Evolutionary conservation across 2,888 invertebrate genomes (phyloP).

Genomic region (Latheticus oryzae): DNA sequence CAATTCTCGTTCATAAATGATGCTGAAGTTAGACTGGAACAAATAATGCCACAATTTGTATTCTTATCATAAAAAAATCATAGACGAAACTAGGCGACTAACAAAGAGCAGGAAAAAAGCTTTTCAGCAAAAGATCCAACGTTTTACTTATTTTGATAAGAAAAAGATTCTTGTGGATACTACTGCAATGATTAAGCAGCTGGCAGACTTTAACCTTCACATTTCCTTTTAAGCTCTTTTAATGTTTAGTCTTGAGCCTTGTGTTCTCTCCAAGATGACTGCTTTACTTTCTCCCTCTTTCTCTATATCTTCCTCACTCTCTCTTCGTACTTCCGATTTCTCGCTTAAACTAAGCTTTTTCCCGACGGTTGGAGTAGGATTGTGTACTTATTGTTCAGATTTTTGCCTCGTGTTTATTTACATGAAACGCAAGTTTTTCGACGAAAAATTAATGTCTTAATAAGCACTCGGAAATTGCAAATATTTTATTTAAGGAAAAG

Average conservation of each 20-base stretch:
- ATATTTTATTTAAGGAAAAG: conserved; percentile 1
- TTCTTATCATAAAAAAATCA: too few relatives aligned
- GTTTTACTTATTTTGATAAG: conserved; percentile 15
- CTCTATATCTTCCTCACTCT: too few relatives aligned
- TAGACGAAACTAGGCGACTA: too few relatives aligned
- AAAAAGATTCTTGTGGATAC: conserved; percentile 3
- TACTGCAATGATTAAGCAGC: conserved; percentile 9
- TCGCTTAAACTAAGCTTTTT: conserved; percentile 14
- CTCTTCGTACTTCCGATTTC: conserved; percentile 14
- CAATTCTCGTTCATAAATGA: too few relatives aligned
- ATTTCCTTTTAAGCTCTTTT: conserved; percentile 28
- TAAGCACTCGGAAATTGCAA: conserved; percentile 14
- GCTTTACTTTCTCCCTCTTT: conserved; percentile 12
- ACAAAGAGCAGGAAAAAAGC: too few relatives aligned
- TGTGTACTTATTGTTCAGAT: conserved; percentile 17
- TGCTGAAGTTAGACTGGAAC: too few relatives aligned
- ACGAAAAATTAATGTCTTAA: conserved; percentile 24
- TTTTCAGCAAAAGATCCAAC: conserved; percentile 3
- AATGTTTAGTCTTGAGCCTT: conserved; percentile 22
- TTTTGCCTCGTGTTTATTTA: conserved; percentile 25
- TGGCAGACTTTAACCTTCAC: conserved; percentile 20
- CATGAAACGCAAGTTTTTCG: conserved; percentile 15
- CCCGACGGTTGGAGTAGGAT: conserved; percentile 17
- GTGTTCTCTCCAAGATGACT: conserved; percentile 26
- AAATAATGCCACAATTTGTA: too few relatives aligned